Percentiles rank a stretch among this genome's conserved stretches.
Evolutionary conservation across 2,113 vertebrate genomes (phyloP).

Genomic region (Bungarus multicinctus): DNA sequence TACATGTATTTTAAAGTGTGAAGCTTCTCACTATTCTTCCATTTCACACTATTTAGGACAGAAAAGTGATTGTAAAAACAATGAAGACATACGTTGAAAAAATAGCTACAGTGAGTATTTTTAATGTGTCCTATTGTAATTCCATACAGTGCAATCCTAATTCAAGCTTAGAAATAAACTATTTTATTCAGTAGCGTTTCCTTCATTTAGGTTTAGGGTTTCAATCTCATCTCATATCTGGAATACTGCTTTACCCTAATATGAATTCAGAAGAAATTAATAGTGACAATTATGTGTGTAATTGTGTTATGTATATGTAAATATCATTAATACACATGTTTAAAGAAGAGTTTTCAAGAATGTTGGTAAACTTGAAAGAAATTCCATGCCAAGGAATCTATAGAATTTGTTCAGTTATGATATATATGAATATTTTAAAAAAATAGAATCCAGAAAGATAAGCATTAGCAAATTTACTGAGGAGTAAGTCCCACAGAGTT

Average conservation of each 20-base stretch:
- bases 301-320: not conserved
- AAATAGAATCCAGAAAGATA: not conserved
- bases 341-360: not conserved
- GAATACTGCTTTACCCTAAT: not conserved
- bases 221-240: not conserved
- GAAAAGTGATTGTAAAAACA: slow-evolving; percentile 95
- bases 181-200: not conserved
- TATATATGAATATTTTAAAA: not conserved
- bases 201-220: not conserved
- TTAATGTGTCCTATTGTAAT: slow-evolving; percentile 1
- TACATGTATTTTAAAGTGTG: not conserved
- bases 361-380: not conserved
- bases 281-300: not conserved
- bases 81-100: slow-evolving; percentile 95
- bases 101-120: slow-evolving; percentile 86
- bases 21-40: slow-evolving; percentile 27
- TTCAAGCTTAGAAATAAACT: not conserved
- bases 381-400: not conserved
- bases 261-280: not conserved
- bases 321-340: not conserved
- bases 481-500: not conserved
- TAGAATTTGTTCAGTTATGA: not conserved
- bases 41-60: slow-evolving; percentile 77
- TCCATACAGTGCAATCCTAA: not conserved
- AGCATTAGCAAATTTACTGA: not conserved